phyloP scores from a whole-genome alignment of 2,888 invertebrate species.

The Pediacus dermestoides region DNA sequence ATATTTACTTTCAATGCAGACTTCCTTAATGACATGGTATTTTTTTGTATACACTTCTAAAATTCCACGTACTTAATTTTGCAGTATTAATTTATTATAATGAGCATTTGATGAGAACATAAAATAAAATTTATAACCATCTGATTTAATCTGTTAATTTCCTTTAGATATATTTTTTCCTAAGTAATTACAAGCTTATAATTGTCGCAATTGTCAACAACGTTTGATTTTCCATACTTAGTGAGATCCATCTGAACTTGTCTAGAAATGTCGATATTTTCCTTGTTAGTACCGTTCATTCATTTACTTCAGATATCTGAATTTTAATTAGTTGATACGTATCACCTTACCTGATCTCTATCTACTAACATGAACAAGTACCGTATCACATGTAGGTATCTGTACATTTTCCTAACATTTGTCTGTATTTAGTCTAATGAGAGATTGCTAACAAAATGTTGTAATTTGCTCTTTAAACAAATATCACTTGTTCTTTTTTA shows the following conservation, averaged over 20 bases:
- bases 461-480: slow-evolving; percentile 13
- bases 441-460: slow-evolving; percentile 13
- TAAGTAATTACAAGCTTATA: no score
- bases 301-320: slow-evolving; percentile 27
- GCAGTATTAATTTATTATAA: no score
- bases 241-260: slow-evolving; percentile 20
- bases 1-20: no score
- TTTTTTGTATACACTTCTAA: no score
- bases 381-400: slow-evolving; percentile 8
- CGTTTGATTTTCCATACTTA: no score
- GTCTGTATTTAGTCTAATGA: slow-evolving; percentile 11
- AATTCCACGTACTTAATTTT: no score
- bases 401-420: slow-evolving; percentile 4
- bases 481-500: slow-evolving; percentile 11
- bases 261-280: slow-evolving; percentile 26
- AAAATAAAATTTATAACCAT: no score
- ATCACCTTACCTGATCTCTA: slow-evolving; percentile 21
- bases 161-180: no score
- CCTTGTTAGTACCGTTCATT: slow-evolving; percentile 28
- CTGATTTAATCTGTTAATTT: no score
- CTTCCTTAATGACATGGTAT: no score
- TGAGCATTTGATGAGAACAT: no score
- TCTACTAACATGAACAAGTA: slow-evolving; percentile 12
- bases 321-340: slow-evolving; percentile 35
- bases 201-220: no score